A percentile compares a stretch with the other conserved stretches of the same genome.
Conservation (phyloP, 2,888 invertebrate species). For the Gasteruption jaculator region DNA sequence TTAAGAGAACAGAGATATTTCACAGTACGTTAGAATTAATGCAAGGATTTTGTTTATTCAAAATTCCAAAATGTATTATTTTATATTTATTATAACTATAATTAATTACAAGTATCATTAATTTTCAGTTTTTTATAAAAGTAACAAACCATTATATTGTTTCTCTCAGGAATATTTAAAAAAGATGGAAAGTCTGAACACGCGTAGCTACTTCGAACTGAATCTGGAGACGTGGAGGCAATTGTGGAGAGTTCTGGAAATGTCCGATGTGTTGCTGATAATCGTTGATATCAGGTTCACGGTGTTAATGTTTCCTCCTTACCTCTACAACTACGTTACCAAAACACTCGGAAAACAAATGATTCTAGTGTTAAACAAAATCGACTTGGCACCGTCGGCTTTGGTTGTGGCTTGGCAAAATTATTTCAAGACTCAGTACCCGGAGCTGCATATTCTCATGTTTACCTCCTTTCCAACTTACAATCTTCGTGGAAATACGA, state of each 20-base stretch:
- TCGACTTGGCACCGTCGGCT: constrained; percentile 79
- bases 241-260: constrained; percentile 90
- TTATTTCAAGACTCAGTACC: constrained; percentile 69
- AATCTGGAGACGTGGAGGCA: constrained; percentile 97
- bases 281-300: constrained; percentile 86
- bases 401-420: constrained; percentile 84
- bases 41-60: constrained; percentile 1
- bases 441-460: constrained; percentile 69
- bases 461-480: constrained; percentile 82
- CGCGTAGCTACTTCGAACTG: constrained; percentile 83
- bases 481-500: constrained; percentile 60
- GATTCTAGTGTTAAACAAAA: constrained; percentile 87
- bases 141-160: constrained; percentile 10
- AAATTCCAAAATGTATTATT: background rate
- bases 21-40: constrained; percentile 53
- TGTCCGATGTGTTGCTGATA: constrained; percentile 84
- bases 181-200: constrained; percentile 60
- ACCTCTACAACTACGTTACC: constrained; percentile 75
- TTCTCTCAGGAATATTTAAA: constrained; percentile 70
- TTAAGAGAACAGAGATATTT: constrained; percentile 81
- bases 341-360: constrained; percentile 74
- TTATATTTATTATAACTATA: constrained; percentile 1
- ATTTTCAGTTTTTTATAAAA: constrained; percentile 4
- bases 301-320: constrained; percentile 86
- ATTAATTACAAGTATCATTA: constrained; percentile 1